Conservation (phyloP, 1,140 invertebrate genomes). For the Rhagoletis pomonella region DNA sequence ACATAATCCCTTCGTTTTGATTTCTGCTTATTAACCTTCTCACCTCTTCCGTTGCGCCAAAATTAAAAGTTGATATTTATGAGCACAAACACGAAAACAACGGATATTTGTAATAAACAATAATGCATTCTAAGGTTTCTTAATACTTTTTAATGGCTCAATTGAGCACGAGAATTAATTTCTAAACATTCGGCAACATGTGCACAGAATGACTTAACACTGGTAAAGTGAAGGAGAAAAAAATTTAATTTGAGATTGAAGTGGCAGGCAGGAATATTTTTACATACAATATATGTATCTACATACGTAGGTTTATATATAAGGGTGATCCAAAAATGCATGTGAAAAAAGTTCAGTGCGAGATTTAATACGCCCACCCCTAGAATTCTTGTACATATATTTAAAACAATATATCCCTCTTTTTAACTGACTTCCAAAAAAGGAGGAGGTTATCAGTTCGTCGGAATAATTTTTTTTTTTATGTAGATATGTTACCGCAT, state of each 20-base stretch:
- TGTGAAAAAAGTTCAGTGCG: too few relatives aligned
- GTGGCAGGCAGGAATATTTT: neutral
- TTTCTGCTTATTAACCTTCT: neutral
- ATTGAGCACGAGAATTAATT: neutral
- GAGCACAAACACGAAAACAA: constrained; percentile 7
- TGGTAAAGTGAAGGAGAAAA: neutral
- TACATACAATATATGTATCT: too few relatives aligned
- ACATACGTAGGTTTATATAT: too few relatives aligned
- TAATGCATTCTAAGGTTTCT: constrained; percentile 14
- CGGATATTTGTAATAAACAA: constrained; percentile 45
- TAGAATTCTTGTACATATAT: too few relatives aligned
- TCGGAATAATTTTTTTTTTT: too few relatives aligned
- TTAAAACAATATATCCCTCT: too few relatives aligned
- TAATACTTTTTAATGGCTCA: constrained; percentile 31
- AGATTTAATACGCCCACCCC: too few relatives aligned
- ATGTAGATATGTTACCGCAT: too few relatives aligned
- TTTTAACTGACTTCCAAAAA: too few relatives aligned
- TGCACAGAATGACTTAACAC: neutral
- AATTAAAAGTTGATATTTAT: neutral
- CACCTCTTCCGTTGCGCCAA: constrained; percentile 27
- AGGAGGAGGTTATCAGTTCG: too few relatives aligned
- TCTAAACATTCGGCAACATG: neutral
- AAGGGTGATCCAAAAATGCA: too few relatives aligned
- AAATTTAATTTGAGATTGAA: neutral
- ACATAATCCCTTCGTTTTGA: neutral